Conservation (phyloP, 2,113 vertebrate genomes). For the Pogonocichla stellata region DNA sequence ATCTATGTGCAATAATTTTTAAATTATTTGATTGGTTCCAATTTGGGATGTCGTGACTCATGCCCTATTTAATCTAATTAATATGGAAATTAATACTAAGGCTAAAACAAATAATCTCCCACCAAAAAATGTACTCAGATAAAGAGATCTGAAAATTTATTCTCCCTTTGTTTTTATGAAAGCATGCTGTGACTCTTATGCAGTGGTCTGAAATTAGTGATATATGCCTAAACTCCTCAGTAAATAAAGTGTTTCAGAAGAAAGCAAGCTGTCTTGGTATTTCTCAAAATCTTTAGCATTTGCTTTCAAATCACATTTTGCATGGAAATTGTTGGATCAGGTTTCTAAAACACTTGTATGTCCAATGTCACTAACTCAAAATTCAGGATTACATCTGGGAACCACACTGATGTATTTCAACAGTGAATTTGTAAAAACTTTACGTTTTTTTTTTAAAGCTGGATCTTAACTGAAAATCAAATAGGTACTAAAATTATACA, state of each 20-base stretch:
- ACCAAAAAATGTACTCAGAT: not conserved
- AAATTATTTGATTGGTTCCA: not conserved
- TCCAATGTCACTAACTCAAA: not conserved
- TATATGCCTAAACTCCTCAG: not conserved
- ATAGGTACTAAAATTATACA: not conserved
- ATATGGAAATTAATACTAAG: not conserved
- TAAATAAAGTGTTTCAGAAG: not conserved
- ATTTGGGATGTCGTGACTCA: not conserved
- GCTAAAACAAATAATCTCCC: not conserved
- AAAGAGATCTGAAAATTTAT: not conserved
- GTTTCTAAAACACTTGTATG: not conserved
- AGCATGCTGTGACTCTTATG: not conserved
- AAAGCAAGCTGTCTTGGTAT: fast-evolving
- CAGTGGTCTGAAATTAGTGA: not conserved
- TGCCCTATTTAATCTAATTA: not conserved
- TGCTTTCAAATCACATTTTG: not conserved
- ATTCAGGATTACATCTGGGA: not conserved
- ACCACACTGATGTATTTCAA: not conserved
- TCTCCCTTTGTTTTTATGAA: not conserved
- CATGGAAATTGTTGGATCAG: not conserved
- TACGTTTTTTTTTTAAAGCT: fast-evolving
- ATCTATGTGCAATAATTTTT: not conserved
- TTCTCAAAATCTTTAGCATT: not conserved
- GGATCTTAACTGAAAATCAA: not conserved
- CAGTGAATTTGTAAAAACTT: not conserved